These are phyloP conservation scores for Psococerastis gibbosa DNA, from an alignment of 2,888 invertebrate genomes.

Conservation along the genomic window DNA sequence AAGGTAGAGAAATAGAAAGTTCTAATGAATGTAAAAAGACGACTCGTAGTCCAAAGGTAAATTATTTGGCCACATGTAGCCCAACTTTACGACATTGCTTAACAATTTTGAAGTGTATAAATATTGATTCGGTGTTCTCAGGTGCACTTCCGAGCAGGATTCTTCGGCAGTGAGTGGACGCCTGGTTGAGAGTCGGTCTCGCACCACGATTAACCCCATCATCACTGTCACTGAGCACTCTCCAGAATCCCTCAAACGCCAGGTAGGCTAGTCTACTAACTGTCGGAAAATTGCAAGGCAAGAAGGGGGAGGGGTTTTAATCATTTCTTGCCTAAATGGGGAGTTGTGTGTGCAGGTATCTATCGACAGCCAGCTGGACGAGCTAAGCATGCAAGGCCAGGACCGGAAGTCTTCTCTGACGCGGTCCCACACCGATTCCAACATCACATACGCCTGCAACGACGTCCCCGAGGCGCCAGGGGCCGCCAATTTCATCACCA, in stretches of 20 bases:
- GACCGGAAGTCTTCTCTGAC: slow-evolving; percentile 54
- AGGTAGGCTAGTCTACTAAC: slow-evolving; percentile 39
- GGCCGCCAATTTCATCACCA: slow-evolving; percentile 78
- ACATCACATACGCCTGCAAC: slow-evolving; percentile 70
- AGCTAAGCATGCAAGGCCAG: slow-evolving; percentile 35
- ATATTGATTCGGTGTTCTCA: no score
- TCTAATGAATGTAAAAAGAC: no score
- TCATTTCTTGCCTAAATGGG: slow-evolving; percentile 8
- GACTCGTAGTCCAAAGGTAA: no score
- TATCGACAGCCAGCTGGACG: slow-evolving; percentile 66
- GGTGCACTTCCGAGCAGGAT: slow-evolving; percentile 54
- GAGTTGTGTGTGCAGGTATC: slow-evolving; percentile 53
- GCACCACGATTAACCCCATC: slow-evolving; percentile 51
- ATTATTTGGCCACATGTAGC: no score
- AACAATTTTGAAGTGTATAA: no score
- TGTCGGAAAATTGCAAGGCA: no score
- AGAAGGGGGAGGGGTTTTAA: no score
- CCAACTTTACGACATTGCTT: no score
- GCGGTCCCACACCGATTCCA: slow-evolving; percentile 80
- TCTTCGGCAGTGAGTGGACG: slow-evolving; percentile 27
- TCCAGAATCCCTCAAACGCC: slow-evolving; percentile 66
- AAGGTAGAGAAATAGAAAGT: no score
- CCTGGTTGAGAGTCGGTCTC: slow-evolving; percentile 19
- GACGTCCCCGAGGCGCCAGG: slow-evolving; percentile 79
- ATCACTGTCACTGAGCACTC: slow-evolving; percentile 95